phyloP scores from a whole-genome alignment of 2,888 invertebrate species.

The Phorcus lineatus region DNA sequence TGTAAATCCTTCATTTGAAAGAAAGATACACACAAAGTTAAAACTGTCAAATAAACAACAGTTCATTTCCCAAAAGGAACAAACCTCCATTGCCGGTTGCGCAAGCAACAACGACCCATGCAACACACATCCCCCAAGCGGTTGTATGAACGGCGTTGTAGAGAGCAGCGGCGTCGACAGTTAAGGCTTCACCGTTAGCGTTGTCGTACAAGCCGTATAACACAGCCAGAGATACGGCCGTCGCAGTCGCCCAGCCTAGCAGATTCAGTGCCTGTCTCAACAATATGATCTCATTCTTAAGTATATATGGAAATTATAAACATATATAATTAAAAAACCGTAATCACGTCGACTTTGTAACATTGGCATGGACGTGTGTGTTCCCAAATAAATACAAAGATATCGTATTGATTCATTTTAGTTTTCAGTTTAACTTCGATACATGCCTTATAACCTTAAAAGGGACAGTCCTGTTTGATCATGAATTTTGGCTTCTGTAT shows the following conservation, averaged over 20 bases:
- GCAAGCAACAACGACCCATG: conserved; percentile 79
- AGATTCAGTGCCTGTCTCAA: conserved; percentile 49
- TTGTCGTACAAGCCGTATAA: conserved; percentile 71
- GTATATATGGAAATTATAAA: neutral
- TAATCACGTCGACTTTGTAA: neutral
- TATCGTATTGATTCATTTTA: no score
- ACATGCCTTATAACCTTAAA: no score
- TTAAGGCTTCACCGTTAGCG: conserved; percentile 54
- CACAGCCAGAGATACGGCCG: conserved; percentile 56
- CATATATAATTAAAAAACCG: no score
- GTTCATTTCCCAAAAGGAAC: neutral
- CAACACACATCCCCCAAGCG: conserved; percentile 77
- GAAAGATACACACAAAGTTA: no score
- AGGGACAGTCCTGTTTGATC: no score
- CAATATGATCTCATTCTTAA: no score
- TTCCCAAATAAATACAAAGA: neutral
- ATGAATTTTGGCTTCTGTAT: no score
- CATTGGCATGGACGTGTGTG: neutral
- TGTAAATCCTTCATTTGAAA: neutral
- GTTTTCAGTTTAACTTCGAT: no score
- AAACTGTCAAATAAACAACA: no score
- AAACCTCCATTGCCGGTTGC: conserved; percentile 77
- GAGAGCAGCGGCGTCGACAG: conserved; percentile 59
- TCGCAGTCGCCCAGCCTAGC: conserved; percentile 65
- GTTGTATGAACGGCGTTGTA: conserved; percentile 76